phyloP scores from a whole-genome alignment of 1,140 invertebrate species.

The Lepidurus packardi region DNA sequence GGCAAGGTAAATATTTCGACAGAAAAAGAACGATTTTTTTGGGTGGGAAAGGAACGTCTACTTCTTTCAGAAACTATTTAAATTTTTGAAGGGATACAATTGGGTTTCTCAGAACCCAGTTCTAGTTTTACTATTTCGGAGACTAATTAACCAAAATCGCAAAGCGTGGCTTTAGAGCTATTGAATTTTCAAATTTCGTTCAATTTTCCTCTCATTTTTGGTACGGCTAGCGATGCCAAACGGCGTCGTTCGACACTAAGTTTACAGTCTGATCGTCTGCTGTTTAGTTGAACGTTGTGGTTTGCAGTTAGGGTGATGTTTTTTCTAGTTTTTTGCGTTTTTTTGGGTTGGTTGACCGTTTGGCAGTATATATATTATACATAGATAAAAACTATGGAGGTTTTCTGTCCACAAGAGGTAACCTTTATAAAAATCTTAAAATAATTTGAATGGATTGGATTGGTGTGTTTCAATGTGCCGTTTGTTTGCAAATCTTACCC shows the following conservation, averaged over 20 bases:
- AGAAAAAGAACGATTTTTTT: too few relatives aligned
- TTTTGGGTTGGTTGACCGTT: neutral
- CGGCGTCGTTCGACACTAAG: neutral
- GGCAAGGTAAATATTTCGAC: too few relatives aligned
- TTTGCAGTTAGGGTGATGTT: conserved; percentile 10
- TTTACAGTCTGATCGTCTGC: conserved; percentile 14
- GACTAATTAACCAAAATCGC: neutral
- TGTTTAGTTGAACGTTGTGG: conserved; percentile 19
- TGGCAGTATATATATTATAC: conserved; percentile 22
- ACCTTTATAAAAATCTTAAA: conserved; percentile 1
- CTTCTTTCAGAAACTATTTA: too few relatives aligned
- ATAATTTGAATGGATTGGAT: conserved; percentile 16
- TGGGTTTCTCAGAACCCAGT: neutral
- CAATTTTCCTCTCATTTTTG: neutral
- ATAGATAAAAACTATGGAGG: conserved; percentile 19
- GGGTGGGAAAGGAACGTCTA: too few relatives aligned
- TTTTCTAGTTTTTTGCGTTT: neutral
- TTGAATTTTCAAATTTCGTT: neutral
- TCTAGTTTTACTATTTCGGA: neutral
- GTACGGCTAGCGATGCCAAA: neutral
- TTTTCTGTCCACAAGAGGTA: conserved; percentile 15
- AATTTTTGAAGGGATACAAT: neutral
- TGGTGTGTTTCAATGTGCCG: conserved; percentile 21
- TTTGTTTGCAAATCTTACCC: conserved; percentile 15
- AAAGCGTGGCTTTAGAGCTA: conserved; percentile 1